Evolutionary conservation across 2,797 vertebrate genomes (phyloP).

Genomic region (Percopsis omiscomaycus): DNA sequence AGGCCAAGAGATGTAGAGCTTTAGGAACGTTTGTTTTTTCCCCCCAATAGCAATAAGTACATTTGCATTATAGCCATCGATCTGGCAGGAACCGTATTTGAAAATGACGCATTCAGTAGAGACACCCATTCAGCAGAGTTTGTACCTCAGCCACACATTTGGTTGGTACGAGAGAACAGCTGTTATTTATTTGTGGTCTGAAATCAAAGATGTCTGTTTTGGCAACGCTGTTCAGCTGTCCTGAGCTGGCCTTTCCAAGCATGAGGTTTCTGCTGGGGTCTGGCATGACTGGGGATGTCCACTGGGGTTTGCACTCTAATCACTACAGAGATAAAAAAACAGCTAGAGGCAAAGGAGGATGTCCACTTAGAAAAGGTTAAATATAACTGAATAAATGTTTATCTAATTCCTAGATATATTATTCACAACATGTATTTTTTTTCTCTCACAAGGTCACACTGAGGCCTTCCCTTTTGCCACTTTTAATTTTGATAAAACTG

Average conservation of each 20-base stretch:
- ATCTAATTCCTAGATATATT: no score
- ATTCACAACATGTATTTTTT: no score
- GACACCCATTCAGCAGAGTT: background rate
- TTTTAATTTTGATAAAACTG: no score
- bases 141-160: background rate
- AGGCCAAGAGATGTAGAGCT: background rate
- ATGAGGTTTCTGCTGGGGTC: background rate
- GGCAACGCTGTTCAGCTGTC: slow-evolving; percentile 3
- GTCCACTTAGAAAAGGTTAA: slow-evolving; percentile 59
- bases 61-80: background rate
- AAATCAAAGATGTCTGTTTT: slow-evolving; percentile 6
- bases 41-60: background rate
- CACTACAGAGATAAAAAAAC: background rate
- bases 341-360: slow-evolving; percentile 38
- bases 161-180: slow-evolving; percentile 6
- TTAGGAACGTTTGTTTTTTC: background rate
- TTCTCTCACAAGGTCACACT: no score
- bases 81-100: slow-evolving; percentile 50
- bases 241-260: slow-evolving; percentile 5
- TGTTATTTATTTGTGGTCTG: background rate
- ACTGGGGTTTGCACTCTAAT: slow-evolving; percentile 8
- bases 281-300: slow-evolving; percentile 36
- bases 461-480: no score
- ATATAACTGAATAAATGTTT: background rate
- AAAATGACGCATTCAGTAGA: background rate